These are phyloP conservation scores for Drosophila emarginata DNA, from an alignment of 2,888 invertebrate species.

Conservation along the genomic window DNA sequence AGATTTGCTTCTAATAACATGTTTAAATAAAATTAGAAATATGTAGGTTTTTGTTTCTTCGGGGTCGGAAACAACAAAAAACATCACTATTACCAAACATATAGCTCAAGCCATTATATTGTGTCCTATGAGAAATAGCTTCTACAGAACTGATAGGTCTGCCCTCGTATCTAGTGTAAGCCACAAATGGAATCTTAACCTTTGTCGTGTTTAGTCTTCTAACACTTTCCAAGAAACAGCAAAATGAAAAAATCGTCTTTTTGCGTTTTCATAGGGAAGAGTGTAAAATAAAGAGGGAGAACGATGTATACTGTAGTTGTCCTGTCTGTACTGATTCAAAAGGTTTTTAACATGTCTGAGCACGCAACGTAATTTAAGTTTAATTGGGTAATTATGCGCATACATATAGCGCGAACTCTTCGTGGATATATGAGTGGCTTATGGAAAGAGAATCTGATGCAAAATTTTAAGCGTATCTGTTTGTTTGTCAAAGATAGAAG, in stretches of 20 bases:
- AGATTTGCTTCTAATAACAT: too few relatives aligned
- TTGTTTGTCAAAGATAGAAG: slow-evolving; percentile 7
- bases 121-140: too few relatives aligned
- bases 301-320: slow-evolving; percentile 20
- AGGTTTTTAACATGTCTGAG: slow-evolving; percentile 83
- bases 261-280: slow-evolving; percentile 19
- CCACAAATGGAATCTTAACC: neutral
- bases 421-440: slow-evolving; percentile 23
- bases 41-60: too few relatives aligned
- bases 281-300: neutral
- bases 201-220: slow-evolving; percentile 45
- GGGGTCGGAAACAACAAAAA: too few relatives aligned
- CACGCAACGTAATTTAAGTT: slow-evolving; percentile 83
- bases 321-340: slow-evolving; percentile 62
- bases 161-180: neutral
- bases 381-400: slow-evolving; percentile 83
- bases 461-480: slow-evolving; percentile 29
- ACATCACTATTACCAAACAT: too few relatives aligned
- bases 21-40: too few relatives aligned
- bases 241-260: slow-evolving; percentile 66
- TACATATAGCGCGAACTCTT: slow-evolving; percentile 63
- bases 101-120: too few relatives aligned
- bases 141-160: neutral
- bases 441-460: slow-evolving; percentile 27
- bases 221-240: slow-evolving; percentile 32